These are phyloP conservation scores for Zaprionus inermis DNA, from an alignment of 1,140 invertebrate species.

Conservation along the genomic window DNA sequence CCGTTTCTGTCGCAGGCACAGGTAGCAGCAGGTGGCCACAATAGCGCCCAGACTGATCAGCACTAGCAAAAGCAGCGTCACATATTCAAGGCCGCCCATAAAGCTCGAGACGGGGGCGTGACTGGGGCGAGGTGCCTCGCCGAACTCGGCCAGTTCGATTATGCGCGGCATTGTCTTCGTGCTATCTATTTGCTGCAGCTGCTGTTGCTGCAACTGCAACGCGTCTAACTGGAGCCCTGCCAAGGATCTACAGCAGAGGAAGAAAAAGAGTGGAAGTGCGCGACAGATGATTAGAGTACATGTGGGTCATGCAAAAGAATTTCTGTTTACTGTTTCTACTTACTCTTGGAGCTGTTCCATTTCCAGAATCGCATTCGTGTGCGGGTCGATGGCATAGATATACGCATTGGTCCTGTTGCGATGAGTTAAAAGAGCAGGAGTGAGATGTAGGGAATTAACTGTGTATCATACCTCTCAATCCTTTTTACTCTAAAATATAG, in stretches of 20 bases:
- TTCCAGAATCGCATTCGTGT: constrained; percentile 91
- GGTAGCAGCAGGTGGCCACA: constrained; percentile 90
- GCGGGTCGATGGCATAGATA: constrained; percentile 92
- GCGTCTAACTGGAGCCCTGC: constrained; percentile 72
- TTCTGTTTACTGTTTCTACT: no score
- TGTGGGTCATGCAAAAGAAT: not conserved
- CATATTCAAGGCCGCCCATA: constrained; percentile 90
- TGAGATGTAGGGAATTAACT: not conserved
- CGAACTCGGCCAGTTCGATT: constrained; percentile 86
- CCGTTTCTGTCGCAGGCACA: constrained; percentile 89
- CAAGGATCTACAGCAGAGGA: constrained; percentile 45
- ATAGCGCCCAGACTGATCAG: constrained; percentile 91
- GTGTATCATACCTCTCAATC: not conserved
- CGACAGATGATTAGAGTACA: constrained; percentile 30
- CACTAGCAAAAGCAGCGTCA: constrained; percentile 90
- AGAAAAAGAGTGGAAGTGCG: not conserved
- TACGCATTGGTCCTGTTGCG: constrained; percentile 91
- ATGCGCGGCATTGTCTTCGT: constrained; percentile 84
- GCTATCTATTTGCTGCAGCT: constrained; percentile 48
- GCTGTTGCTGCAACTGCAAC: constrained; percentile 68
- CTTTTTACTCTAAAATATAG: not conserved
- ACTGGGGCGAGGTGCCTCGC: constrained; percentile 72
- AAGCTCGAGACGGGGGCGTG: constrained; percentile 58
- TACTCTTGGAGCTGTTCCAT: constrained; percentile 91
- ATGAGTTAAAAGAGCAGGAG: not conserved